Conservation (phyloP, 92 coral and sea anemone species). For the Heliopora coerulea region DNA sequence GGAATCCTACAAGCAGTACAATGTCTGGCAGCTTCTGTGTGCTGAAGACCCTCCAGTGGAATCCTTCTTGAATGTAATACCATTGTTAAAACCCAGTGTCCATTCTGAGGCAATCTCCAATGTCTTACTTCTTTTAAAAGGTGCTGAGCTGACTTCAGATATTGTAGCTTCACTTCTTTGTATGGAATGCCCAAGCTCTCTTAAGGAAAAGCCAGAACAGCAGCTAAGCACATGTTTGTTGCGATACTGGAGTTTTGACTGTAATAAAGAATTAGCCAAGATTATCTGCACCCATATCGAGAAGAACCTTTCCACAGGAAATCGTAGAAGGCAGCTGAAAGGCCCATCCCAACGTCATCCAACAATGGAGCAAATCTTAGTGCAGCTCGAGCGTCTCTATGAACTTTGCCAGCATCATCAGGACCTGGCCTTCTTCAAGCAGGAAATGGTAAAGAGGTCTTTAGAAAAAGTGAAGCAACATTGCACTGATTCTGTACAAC, state of each 20-base stretch:
- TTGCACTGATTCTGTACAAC: slow-evolving; percentile 12
- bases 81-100: slow-evolving; percentile 69
- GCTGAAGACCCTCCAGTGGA: slow-evolving; percentile 95
- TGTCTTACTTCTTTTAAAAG: slow-evolving; percentile 82
- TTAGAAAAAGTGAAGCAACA: slow-evolving; percentile 78
- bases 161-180: slow-evolving; percentile 77
- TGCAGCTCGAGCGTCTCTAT: slow-evolving; percentile 88
- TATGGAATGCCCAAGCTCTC: slow-evolving; percentile 76
- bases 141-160: slow-evolving; percentile 85
- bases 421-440: slow-evolving; percentile 82
- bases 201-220: slow-evolving; percentile 87
- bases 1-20: slow-evolving; percentile 96
- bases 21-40: slow-evolving; percentile 96
- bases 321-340: slow-evolving; percentile 74
- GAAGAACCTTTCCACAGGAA: slow-evolving; percentile 74
- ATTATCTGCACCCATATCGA: slow-evolving; percentile 77
- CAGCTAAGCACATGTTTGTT: slow-evolving; percentile 80
- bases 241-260: slow-evolving; percentile 92
- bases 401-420: slow-evolving; percentile 92
- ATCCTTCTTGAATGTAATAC: slow-evolving; percentile 74
- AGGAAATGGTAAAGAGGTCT: slow-evolving; percentile 75
- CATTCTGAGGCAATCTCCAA: slow-evolving; percentile 94
- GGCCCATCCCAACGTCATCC: slow-evolving; percentile 71
- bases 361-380: slow-evolving; percentile 77
- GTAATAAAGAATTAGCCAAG: slow-evolving; percentile 77